Percentiles rank a stretch among this genome's conserved stretches.
These are phyloP conservation scores for Lepidochitona cinerea DNA, from an alignment of 2,888 invertebrate genomes.

Conservation along the genomic window DNA sequence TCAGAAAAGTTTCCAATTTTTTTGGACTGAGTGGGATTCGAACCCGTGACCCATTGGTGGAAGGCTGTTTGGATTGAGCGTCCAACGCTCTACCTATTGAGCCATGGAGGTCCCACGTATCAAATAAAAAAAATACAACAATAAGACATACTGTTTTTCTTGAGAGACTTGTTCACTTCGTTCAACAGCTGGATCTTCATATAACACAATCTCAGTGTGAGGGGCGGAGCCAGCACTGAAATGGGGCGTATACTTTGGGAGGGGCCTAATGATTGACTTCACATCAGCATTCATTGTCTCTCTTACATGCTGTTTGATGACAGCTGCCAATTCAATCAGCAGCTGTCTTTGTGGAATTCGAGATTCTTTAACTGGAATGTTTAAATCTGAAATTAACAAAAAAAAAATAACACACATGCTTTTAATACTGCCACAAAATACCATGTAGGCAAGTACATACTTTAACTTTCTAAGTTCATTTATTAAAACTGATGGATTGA, in stretches of 20 bases:
- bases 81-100: no score
- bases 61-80: no score
- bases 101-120: no score
- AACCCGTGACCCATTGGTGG: no score
- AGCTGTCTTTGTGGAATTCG: constrained; percentile 66
- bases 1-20: no score
- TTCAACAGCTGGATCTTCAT: constrained; percentile 56
- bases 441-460: no score
- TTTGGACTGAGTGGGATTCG: no score
- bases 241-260: constrained; percentile 58
- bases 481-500: no score
- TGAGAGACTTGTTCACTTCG: neutral
- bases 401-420: neutral
- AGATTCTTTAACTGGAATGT: constrained; percentile 53
- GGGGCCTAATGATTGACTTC: constrained; percentile 58
- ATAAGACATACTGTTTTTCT: no score
- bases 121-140: no score
- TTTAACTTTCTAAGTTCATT: no score
- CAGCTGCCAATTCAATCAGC: constrained; percentile 66
- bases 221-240: constrained; percentile 45
- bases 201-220: constrained; percentile 66
- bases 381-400: constrained; percentile 36
- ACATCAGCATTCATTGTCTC: constrained; percentile 59
- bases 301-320: constrained; percentile 63
- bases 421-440: no score